Evolutionary conservation across 2,113 vertebrate species (phyloP).

Genomic region (Cynopterus brachyotis): DNA sequence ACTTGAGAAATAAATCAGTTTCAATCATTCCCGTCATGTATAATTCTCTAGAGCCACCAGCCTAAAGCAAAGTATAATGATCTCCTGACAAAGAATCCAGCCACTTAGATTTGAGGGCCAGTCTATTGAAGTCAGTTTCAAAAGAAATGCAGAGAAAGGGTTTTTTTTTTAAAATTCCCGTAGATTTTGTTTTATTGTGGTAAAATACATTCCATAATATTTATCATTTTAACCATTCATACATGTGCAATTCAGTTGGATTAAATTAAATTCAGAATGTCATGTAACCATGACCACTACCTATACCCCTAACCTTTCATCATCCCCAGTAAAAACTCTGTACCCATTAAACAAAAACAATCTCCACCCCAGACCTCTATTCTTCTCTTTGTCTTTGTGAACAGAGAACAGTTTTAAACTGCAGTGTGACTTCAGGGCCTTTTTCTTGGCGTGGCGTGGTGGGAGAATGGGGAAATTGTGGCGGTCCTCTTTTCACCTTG

Average conservation of each 20-base stretch:
- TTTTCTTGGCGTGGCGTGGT: background rate
- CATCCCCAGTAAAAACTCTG: background rate
- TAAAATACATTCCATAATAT: background rate
- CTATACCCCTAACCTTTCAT: background rate
- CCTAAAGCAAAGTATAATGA: constrained; percentile 26
- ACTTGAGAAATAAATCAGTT: constrained; percentile 49
- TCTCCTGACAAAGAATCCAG: constrained; percentile 32
- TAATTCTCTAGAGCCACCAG: constrained; percentile 42
- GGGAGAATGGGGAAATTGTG: background rate
- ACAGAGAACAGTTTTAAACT: background rate
- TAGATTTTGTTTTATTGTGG: background rate
- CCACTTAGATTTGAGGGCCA: background rate
- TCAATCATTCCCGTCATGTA: background rate
- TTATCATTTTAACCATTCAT: constrained; percentile 2
- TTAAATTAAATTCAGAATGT: constrained; percentile 15
- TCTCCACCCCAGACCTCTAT: background rate
- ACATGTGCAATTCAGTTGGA: background rate
- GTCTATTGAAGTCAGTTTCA: constrained; percentile 64
- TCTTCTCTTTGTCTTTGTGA: background rate
- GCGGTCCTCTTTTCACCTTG: background rate
- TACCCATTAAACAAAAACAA: background rate
- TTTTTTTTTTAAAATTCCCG: background rate
- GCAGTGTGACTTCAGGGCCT: background rate
- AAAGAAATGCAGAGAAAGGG: constrained; percentile 24
- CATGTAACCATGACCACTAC: background rate